A percentile compares a stretch with the other conserved stretches of the same genome.
Evolutionary conservation across 37 sponge, comb jelly and placozoan genomes (phyloP).

Genomic region (Halichondria panicea): DNA sequence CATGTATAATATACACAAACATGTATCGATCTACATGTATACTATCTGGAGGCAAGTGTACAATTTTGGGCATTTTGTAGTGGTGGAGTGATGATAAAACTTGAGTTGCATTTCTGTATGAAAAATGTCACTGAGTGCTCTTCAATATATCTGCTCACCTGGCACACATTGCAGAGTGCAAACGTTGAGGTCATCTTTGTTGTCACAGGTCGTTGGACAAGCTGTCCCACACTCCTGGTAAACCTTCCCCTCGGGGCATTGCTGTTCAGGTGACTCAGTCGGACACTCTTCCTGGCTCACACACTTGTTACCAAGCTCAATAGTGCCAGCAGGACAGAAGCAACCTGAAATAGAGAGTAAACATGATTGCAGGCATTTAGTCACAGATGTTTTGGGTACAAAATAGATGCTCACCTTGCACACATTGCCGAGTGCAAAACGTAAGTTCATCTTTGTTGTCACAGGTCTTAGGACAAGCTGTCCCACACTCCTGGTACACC

Average conservation of each 20-base stretch:
- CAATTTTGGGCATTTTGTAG: no score
- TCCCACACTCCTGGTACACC: not conserved
- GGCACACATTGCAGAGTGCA: slow-evolving; percentile 1
- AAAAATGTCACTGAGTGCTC: not conserved
- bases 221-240: not conserved
- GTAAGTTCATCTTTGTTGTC: not conserved
- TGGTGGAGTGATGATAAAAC: no score
- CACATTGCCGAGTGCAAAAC: not conserved
- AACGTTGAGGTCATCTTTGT: not conserved
- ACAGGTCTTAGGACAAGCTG: not conserved
- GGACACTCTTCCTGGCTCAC: not conserved
- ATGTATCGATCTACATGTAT: no score
- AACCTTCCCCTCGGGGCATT: not conserved
- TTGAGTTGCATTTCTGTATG: not conserved
- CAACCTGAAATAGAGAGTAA: not conserved
- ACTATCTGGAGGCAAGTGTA: no score
- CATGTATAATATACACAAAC: no score
- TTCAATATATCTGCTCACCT: not conserved
- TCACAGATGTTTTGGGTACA: not conserved
- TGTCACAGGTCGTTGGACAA: not conserved
- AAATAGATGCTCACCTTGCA: not conserved
- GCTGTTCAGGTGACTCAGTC: not conserved
- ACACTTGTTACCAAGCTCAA: not conserved
- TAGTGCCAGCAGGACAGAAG: slow-evolving; percentile 10
- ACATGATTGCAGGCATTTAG: not conserved